These are phyloP conservation scores for Vidua chalybeata DNA, from an alignment of 2,113 vertebrate genomes.

Conservation along the genomic window DNA sequence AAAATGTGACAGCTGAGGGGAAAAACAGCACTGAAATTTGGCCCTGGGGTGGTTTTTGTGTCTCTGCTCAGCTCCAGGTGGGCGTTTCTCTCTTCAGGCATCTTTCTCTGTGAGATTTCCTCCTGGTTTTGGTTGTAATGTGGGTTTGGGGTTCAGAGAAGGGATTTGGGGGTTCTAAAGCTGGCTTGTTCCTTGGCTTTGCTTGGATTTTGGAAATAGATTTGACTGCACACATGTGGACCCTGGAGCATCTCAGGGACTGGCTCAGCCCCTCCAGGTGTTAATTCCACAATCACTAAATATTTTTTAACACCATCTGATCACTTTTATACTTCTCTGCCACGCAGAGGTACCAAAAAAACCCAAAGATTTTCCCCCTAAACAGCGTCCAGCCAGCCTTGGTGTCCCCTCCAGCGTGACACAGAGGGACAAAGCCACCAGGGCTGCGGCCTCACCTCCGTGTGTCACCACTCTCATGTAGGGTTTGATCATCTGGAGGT, in stretches of 20 bases:
- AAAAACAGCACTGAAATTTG: neutral
- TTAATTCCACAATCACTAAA: accelerated
- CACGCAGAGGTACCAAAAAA: accelerated
- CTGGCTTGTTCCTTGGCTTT: neutral
- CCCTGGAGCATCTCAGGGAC: neutral
- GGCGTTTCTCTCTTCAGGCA: accelerated
- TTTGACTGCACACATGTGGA: accelerated
- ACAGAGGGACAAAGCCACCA: accelerated
- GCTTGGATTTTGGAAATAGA: neutral
- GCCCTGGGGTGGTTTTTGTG: neutral
- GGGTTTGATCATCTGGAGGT: conserved; percentile 95
- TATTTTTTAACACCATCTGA: accelerated
- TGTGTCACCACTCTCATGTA: conserved; percentile 96
- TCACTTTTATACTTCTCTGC: neutral
- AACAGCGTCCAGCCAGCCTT: accelerated
- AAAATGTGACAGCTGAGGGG: neutral
- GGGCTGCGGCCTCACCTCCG: conserved; percentile 78
- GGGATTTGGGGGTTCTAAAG: neutral
- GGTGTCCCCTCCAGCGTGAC: neutral
- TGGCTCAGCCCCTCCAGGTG: accelerated
- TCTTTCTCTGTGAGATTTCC: accelerated
- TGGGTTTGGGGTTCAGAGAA: neutral
- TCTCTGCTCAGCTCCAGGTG: neutral
- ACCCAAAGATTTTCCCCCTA: neutral
- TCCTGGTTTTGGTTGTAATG: accelerated